A percentile compares a stretch with the other conserved stretches of the same genome.
These are phyloP conservation scores for Lasiurus borealis DNA, from an alignment of 2,113 vertebrate genomes.

Conservation along the genomic window DNA sequence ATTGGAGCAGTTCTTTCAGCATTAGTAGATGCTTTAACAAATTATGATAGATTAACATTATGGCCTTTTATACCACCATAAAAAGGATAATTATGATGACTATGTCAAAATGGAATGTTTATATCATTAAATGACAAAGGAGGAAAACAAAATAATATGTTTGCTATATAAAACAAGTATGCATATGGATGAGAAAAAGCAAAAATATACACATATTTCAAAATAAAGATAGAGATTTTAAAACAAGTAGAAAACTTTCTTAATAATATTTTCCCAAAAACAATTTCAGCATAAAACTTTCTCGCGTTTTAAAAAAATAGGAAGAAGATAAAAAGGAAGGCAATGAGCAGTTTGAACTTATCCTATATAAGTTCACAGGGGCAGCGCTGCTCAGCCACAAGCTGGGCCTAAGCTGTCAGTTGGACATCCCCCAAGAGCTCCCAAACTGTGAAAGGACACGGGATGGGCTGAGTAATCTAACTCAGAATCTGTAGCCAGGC, in stretches of 20 bases:
- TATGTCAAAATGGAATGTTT: conserved; percentile 23
- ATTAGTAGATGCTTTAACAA: conserved; percentile 46
- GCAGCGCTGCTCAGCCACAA: too few species aligned
- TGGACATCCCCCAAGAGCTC: too few species aligned
- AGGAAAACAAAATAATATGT: neutral
- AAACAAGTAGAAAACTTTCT: conserved; percentile 16
- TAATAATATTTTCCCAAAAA: neutral
- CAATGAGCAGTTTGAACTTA: neutral
- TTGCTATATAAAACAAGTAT: neutral
- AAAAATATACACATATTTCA: conserved; percentile 52
- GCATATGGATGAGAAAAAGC: neutral
- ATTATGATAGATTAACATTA: neutral
- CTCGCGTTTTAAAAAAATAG: neutral
- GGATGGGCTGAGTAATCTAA: neutral
- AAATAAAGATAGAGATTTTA: conserved; percentile 16
- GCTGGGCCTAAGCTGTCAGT: too few species aligned
- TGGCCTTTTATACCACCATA: neutral
- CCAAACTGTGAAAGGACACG: too few species aligned
- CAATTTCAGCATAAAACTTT: neutral
- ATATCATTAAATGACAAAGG: conserved; percentile 19
- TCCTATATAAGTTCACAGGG: too few species aligned
- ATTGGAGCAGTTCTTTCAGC: neutral
- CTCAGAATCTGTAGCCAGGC: neutral
- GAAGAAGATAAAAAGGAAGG: neutral
- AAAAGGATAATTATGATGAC: neutral